phyloP scores from a whole-genome alignment of 2,797 vertebrate genomes.

The Peromyscus nudipes region DNA sequence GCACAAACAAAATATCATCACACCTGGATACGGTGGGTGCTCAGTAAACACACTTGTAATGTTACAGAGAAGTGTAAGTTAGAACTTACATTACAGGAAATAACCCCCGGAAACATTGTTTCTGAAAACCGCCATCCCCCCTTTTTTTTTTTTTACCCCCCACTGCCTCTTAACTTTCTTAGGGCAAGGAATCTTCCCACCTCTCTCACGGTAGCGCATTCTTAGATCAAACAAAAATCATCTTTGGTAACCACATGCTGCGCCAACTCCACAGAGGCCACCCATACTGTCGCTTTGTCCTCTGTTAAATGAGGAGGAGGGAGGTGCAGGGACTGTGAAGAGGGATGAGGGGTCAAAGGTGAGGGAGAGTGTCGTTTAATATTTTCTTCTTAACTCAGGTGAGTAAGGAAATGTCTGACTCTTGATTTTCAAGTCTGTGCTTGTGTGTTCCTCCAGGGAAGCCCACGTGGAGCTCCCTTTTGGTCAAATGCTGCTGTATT shows the following conservation, averaged over 20 bases:
- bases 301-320: constrained; percentile 7
- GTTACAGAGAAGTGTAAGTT: background rate
- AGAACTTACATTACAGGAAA: background rate
- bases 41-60: constrained; percentile 23
- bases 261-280: background rate
- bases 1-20: no score
- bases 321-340: background rate
- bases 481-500: constrained; percentile 18
- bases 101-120: background rate
- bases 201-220: background rate
- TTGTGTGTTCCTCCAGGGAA: background rate
- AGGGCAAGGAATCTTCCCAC: background rate
- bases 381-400: background rate
- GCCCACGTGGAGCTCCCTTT: background rate
- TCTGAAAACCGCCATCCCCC: background rate
- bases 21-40: background rate
- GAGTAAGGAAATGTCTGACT: background rate
- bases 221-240: constrained; percentile 20
- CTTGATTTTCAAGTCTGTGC: constrained; percentile 22
- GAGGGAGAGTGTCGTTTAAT: background rate
- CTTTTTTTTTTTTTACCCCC: background rate
- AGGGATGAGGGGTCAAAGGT: background rate
- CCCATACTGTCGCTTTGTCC: background rate
- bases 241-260: background rate
- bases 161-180: background rate